A percentile compares a stretch with the other conserved stretches of the same genome.
Conservation (phyloP, 2,797 vertebrate species). For the Microctenopoma steveboyesi region DNA sequence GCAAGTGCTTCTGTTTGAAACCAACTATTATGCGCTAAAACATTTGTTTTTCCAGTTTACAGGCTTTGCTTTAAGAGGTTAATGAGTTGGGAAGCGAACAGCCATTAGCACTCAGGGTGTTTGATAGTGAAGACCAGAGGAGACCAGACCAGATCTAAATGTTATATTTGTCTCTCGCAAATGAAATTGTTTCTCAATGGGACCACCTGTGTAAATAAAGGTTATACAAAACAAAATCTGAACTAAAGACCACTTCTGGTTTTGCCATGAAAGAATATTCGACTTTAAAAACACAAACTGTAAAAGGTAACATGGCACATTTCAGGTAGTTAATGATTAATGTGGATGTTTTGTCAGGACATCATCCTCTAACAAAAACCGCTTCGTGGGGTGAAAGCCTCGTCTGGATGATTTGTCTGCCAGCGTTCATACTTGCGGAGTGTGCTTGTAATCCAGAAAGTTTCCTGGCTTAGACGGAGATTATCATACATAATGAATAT, state of each 20-base stretch:
- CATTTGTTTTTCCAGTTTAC: neutral
- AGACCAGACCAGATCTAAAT: neutral
- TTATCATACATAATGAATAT: conserved; percentile 32
- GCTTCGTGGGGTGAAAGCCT: neutral
- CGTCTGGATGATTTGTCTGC: neutral
- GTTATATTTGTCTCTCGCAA: too few species aligned
- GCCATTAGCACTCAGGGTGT: neutral
- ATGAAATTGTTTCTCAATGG: too few species aligned
- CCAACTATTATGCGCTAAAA: too few species aligned
- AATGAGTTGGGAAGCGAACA: too few species aligned
- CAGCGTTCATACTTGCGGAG: neutral
- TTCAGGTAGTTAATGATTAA: neutral
- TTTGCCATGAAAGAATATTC: conserved; percentile 6
- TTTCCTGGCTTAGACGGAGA: conserved; percentile 29
- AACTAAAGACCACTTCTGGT: neutral
- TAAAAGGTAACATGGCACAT: neutral
- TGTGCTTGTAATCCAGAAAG: conserved; percentile 38
- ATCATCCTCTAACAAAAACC: neutral
- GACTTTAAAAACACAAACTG: neutral
- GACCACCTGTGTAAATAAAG: too few species aligned
- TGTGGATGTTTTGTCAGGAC: neutral
- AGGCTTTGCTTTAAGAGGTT: too few species aligned
- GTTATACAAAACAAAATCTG: too few species aligned
- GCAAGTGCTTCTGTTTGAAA: neutral
- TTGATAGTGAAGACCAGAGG: neutral